Base-by-base conservation (phyloP, 2,888 invertebrate species). In the Orchesella flavescens region DNA sequence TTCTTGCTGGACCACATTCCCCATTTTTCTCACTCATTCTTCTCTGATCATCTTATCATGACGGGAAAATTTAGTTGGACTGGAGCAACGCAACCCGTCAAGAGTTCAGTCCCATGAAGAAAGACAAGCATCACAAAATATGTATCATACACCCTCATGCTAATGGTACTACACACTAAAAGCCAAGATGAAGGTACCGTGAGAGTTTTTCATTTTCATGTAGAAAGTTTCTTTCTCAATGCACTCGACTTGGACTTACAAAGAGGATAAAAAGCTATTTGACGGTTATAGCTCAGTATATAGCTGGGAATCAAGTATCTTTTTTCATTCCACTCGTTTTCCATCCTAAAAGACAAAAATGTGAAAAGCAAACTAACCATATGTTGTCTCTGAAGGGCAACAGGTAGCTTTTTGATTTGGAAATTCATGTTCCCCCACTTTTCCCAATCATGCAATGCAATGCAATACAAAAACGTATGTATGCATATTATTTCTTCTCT, bases 1-100 rank as follows among this genome's bases (percentile, higher is more conserved):
- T 73, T 80, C 73, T 80, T 80, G 80, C 46, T 80, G 66, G 73
- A 66, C 80, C 65, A 46, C 66, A 80, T 73, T 80, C 80, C 68
- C 80, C 65, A 65, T 66, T 49, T 72, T 80, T 80, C 49, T 73
- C 80, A 80, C 66, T 80, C 80, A 66, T 73, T 80, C 73, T 73
- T 80, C 73, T 17, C 69, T 34, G 34, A 69, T n/a, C 66, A 66
- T 17, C 66, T 17, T 49, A 59, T n/a, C 49, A 49, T 49, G 12
- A 46, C 21, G 49, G 46, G 68, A 68, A 68, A 71, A 71, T 71
- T 71, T 24, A 55, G 53, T 71, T 71, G 55, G 71, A 34, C 66
- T 55, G 55, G 55, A 71, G 71, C 55, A 34, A 55, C 24, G 71
- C 55, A 34, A 55, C 24, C 19, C 46, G 68, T 49, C 23, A 49